Evolutionary conservation across 23 tunicate genomes (phyloP).

Genomic region (Styela clava): DNA sequence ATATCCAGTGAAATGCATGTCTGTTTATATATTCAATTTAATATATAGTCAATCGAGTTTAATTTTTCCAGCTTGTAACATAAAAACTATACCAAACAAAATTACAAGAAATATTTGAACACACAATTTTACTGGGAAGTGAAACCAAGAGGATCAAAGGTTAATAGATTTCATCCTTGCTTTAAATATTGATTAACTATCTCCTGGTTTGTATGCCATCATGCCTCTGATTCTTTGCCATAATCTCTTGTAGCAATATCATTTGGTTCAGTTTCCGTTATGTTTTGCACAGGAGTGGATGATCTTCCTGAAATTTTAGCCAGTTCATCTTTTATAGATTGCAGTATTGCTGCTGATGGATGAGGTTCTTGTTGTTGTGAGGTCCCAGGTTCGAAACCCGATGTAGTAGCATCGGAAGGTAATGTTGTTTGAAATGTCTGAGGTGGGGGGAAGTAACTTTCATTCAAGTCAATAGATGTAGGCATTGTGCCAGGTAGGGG

Average conservation of each 20-base stretch:
- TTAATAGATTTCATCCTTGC: too few species aligned
- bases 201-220: too few species aligned
- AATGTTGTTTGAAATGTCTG: not conserved
- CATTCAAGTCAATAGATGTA: not conserved
- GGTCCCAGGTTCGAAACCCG: not conserved
- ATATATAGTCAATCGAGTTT: too few species aligned
- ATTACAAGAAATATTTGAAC: too few species aligned
- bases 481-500: not conserved
- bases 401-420: not conserved
- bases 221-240: not conserved
- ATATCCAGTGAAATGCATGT: too few species aligned
- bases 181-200: too few species aligned
- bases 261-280: not conserved
- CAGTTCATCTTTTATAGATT: slow-evolving; percentile 2
- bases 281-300: not conserved
- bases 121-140: too few species aligned
- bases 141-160: too few species aligned
- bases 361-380: not conserved
- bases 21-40: too few species aligned
- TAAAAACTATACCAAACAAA: too few species aligned
- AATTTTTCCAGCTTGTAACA: too few species aligned
- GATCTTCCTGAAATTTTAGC: not conserved
- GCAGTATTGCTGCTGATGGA: not conserved
- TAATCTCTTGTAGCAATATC: not conserved
- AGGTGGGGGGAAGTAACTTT: not conserved